Percentiles rank a stretch among this genome's conserved stretches.
phyloP scores from a whole-genome alignment of 2,113 vertebrate genomes.

The Cathartes aura region DNA sequence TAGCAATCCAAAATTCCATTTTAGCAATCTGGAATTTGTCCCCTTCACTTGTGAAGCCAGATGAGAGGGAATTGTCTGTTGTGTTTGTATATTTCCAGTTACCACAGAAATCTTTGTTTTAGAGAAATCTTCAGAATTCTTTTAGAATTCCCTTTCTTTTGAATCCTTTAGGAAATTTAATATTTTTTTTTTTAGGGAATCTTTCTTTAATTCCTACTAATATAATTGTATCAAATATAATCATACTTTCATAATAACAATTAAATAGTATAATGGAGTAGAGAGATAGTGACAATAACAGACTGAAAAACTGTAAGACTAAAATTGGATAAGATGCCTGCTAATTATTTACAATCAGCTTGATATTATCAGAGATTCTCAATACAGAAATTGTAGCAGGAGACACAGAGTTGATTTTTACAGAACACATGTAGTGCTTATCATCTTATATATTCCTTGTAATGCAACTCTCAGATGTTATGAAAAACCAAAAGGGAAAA shows the following conservation, averaged over 20 bases:
- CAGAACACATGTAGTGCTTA: not conserved
- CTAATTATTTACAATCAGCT: not conserved
- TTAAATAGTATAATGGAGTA: not conserved
- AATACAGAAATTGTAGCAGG: not conserved
- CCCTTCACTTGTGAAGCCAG: not conserved
- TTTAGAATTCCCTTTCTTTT: not conserved
- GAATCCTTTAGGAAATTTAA: not conserved
- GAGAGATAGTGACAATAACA: not conserved
- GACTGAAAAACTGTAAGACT: not conserved
- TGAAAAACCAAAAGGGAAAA: not conserved
- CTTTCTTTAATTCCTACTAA: not conserved
- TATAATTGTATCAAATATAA: not conserved
- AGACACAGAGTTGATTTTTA: not conserved
- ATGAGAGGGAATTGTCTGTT: not conserved
- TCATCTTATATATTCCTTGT: not conserved
- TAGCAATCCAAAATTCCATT: not conserved
- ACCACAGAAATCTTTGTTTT: not conserved
- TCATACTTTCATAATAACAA: not conserved
- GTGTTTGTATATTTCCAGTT: not conserved
- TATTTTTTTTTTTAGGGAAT: not conserved
- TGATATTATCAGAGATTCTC: not conserved
- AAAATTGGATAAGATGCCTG: not conserved
- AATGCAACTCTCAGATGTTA: not conserved
- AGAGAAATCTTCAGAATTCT: not conserved
- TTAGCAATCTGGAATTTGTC: constrained; percentile 29